These are phyloP conservation scores for Fundulus diaphanus DNA, from an alignment of 2,797 vertebrate species.

Conservation along the genomic window DNA sequence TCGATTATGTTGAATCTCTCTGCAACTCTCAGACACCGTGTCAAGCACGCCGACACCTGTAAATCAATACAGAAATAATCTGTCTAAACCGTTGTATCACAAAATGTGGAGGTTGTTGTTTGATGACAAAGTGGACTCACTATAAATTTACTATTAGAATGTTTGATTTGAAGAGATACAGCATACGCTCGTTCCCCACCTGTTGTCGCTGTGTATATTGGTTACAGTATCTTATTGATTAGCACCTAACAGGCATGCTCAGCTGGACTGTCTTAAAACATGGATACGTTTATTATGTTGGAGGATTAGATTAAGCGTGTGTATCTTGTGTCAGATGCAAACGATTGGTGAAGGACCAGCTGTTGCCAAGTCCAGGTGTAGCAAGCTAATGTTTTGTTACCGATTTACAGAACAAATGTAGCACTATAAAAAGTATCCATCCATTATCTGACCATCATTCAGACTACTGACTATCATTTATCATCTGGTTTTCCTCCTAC, in stretches of 20 bases:
- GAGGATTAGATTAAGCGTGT: conserved; percentile 32
- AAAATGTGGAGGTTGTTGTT: neutral
- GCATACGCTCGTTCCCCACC: conserved; percentile 13
- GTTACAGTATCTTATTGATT: conserved; percentile 27
- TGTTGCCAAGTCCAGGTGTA: conserved; percentile 44
- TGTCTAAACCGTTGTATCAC: neutral
- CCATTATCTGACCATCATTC: conserved; percentile 1
- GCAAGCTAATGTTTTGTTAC: conserved; percentile 3
- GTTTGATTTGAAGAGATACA: neutral
- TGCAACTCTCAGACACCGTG: neutral
- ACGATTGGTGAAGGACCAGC: conserved; percentile 51
- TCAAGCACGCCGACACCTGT: neutral
- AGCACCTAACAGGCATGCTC: neutral
- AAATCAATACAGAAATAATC: neutral
- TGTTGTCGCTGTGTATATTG: conserved; percentile 21
- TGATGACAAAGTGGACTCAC: neutral
- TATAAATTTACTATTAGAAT: neutral
- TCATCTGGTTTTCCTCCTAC: conserved; percentile 20
- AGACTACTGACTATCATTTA: conserved; percentile 5
- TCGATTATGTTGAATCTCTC: conserved; percentile 7
- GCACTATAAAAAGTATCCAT: neutral
- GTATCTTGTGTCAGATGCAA: conserved; percentile 37
- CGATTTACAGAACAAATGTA: conserved; percentile 22
- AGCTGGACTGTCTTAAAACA: conserved; percentile 19
- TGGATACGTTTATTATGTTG: conserved; percentile 39